phyloP scores from a whole-genome alignment of 2,113 vertebrate genomes.

The Apodemus sylvaticus region DNA sequence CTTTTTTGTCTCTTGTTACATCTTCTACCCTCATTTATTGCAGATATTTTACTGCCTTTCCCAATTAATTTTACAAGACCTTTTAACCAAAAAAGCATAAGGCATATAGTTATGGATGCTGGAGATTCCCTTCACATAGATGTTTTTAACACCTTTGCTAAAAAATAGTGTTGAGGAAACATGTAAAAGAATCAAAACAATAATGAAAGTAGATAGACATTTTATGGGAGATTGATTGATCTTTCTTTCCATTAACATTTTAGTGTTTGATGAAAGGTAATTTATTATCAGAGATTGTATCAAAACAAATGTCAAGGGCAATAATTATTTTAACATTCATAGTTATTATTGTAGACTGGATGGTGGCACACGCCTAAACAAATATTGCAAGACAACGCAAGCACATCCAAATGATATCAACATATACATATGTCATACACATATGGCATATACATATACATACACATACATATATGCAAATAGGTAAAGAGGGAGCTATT shows the following conservation, averaged over 20 bases:
- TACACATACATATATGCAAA: too few species aligned
- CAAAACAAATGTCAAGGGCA: neutral
- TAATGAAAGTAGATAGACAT: neutral
- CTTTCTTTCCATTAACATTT: neutral
- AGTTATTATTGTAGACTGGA: neutral
- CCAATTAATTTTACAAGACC: neutral
- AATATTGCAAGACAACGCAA: neutral
- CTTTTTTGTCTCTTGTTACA: neutral
- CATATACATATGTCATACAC: too few species aligned
- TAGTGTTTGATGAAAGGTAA: neutral
- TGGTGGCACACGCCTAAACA: neutral
- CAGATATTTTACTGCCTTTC: neutral
- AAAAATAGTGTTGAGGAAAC: neutral
- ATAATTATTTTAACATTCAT: neutral
- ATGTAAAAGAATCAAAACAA: neutral
- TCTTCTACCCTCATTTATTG: neutral
- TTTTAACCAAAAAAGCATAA: neutral
- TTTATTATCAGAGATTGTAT: neutral
- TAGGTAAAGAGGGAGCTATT: neutral
- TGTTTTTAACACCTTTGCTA: neutral
- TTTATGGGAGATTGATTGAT: neutral
- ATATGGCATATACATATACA: too few species aligned
- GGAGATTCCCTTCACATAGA: neutral
- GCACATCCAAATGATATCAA: neutral
- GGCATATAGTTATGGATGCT: too few species aligned